Evolutionary conservation across 2,888 invertebrate species (phyloP).

Genomic region (Ryuthela nishihirai): DNA sequence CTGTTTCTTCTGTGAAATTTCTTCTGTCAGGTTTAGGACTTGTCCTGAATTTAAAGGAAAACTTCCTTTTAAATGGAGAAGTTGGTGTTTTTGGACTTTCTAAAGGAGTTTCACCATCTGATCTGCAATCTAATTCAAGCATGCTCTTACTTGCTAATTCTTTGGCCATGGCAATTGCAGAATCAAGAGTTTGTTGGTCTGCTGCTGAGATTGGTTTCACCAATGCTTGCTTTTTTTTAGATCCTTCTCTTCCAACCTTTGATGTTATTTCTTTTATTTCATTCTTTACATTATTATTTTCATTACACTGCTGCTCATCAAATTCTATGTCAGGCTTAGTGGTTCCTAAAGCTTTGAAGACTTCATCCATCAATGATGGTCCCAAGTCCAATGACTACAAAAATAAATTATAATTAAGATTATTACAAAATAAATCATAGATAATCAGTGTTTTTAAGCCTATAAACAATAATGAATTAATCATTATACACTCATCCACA

Average conservation of each 20-base stretch:
- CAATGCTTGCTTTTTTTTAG: slow-evolving; percentile 59
- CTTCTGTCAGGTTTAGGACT: slow-evolving; percentile 67
- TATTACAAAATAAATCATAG: slow-evolving; percentile 18
- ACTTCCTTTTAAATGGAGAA: slow-evolving; percentile 70
- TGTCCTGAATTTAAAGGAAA: slow-evolving; percentile 65
- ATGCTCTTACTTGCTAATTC: slow-evolving; percentile 69
- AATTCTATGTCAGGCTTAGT: slow-evolving; percentile 40
- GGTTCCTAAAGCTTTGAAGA: slow-evolving; percentile 63
- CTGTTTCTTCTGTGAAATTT: slow-evolving; percentile 86
- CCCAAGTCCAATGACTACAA: slow-evolving; percentile 57
- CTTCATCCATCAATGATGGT: slow-evolving; percentile 82
- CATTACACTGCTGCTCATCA: slow-evolving; percentile 43
- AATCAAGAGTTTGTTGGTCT: slow-evolving; percentile 84
- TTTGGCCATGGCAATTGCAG: slow-evolving; percentile 88
- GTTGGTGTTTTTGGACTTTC: slow-evolving; percentile 57
- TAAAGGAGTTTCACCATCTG: slow-evolving; percentile 25
- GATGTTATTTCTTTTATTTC: slow-evolving; percentile 61
- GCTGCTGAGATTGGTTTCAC: slow-evolving; percentile 90
- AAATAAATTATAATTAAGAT: not conserved
- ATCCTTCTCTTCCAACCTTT: slow-evolving; percentile 35
- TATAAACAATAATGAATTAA: too few relatives aligned
- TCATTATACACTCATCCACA: too few relatives aligned
- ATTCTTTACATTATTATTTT: slow-evolving; percentile 60
- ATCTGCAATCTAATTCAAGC: slow-evolving; percentile 36
- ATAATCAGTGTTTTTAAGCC: not conserved